phyloP scores from a whole-genome alignment of 2,113 vertebrate species.

The Lepisosteus oculatus region DNA sequence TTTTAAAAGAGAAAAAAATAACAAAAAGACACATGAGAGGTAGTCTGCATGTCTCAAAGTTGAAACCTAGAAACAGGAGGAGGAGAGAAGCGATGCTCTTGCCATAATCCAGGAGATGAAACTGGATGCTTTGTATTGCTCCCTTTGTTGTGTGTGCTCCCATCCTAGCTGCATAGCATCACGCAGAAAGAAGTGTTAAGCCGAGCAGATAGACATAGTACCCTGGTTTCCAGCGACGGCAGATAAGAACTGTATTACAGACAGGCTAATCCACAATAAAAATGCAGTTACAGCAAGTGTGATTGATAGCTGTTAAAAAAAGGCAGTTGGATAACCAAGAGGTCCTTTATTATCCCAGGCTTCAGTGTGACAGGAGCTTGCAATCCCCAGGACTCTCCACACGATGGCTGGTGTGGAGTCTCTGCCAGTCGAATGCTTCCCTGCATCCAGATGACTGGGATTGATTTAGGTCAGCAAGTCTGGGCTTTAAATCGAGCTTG shows the following conservation, averaged over 20 bases:
- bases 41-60: constrained; percentile 1
- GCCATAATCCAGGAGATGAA: constrained; percentile 61
- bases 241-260: constrained; percentile 57
- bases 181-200: constrained; percentile 59
- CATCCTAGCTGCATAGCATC: constrained; percentile 62
- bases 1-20: constrained; percentile 52
- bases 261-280: constrained; percentile 67
- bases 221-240: constrained; percentile 61
- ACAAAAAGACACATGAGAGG: constrained; percentile 20
- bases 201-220: constrained; percentile 56
- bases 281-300: constrained; percentile 47
- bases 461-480: constrained; percentile 74
- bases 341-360: constrained; percentile 50
- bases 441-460: constrained; percentile 67
- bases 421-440: constrained; percentile 57
- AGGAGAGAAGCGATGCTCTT: constrained; percentile 47
- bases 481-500: constrained; percentile 56
- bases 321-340: constrained; percentile 40
- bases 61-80: constrained; percentile 27
- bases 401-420: constrained; percentile 68
- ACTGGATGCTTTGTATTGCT: constrained; percentile 51
- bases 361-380: constrained; percentile 55
- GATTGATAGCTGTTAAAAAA: constrained; percentile 55
- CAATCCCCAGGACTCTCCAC: constrained; percentile 66
- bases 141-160: constrained; percentile 68